Base-by-base conservation (phyloP, 2,113 vertebrate species). In the Strix aluco region DNA sequence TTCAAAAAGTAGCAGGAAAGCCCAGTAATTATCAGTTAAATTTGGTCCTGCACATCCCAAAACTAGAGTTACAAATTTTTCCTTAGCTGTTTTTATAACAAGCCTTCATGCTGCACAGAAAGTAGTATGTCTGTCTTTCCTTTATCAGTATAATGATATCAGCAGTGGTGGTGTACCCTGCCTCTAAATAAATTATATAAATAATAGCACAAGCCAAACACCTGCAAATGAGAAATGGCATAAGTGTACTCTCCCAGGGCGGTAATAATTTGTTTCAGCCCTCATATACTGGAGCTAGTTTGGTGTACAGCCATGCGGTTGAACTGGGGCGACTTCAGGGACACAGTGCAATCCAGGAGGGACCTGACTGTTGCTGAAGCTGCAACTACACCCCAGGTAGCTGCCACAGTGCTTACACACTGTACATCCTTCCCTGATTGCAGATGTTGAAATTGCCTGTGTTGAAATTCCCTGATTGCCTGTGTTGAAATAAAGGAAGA, bases 391-490 rank as follows among this genome's bases (percentile, higher is more conserved):
- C 6, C 14, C 17, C 58, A 3, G 21, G 18, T 2, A 4, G 15
- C 22, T 29, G 49, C 40, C 6, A 3, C 16, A 3, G 15, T 5
- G 11, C 2, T 0, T 1, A 6, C 2, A 1, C 29, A 0, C 11
- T 34, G 47, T 6, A 4, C 0, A 0, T 7, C 8, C n/a, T 34
- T 40, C 57, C 38, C 75, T 5, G 1, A 4, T 1, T 11, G 15
- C 2, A 3, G 36, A 3, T 40, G 38, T 38, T 38, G 38, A 38
- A 38, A 38, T 38, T 38, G n/a, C 15, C 11, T n/a, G 21, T 38
- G 16, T 47, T 65, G 67, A 77, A 73, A 72, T 47, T 38, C 38
- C 38, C 38, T 38, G 38, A 38, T 38, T 14, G n/a, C 15, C 11
- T n/a, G 21, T 38, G 16, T 47, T 65, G 67, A 77, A 73, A 72